Conservation (phyloP, 37 sponge, comb jelly and placozoan genomes). For the Diacarnus erythraeanus region DNA sequence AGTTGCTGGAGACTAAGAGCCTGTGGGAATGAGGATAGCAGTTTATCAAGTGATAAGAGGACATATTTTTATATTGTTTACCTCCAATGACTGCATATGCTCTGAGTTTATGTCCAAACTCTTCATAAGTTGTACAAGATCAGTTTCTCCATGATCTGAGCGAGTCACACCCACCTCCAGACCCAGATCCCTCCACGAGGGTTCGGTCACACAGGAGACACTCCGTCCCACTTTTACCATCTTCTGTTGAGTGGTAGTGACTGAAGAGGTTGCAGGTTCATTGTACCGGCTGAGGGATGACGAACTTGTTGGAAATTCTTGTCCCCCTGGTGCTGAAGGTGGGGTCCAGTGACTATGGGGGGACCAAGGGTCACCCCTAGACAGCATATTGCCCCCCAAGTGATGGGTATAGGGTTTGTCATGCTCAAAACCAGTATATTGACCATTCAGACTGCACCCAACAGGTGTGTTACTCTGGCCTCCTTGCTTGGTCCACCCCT, state of each 20-base stretch:
- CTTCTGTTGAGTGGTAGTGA: neutral
- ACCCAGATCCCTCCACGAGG: neutral
- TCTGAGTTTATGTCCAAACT: conserved; percentile 56
- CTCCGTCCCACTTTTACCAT: neutral
- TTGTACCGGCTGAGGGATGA: neutral
- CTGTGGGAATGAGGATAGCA: neutral
- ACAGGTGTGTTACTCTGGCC: neutral
- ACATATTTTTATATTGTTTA: too few relatives aligned
- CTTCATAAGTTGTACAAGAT: conserved; percentile 53
- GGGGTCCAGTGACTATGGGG: neutral
- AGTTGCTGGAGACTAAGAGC: conserved; percentile 60
- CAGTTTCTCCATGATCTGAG: neutral
- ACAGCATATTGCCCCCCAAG: neutral
- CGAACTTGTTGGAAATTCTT: neutral
- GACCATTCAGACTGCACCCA: neutral
- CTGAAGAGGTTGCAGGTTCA: neutral
- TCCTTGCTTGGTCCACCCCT: neutral
- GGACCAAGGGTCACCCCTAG: conserved; percentile 18
- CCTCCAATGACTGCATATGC: conserved; percentile 51
- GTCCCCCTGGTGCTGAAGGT: neutral
- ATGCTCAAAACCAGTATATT: neutral
- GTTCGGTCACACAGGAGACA: neutral
- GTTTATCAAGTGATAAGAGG: neutral
- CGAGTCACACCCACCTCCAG: conserved; percentile 2
- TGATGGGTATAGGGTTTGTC: neutral